These are phyloP conservation scores for Brachystomella parvula DNA, from an alignment of 1,140 invertebrate genomes.

Conservation along the genomic window DNA sequence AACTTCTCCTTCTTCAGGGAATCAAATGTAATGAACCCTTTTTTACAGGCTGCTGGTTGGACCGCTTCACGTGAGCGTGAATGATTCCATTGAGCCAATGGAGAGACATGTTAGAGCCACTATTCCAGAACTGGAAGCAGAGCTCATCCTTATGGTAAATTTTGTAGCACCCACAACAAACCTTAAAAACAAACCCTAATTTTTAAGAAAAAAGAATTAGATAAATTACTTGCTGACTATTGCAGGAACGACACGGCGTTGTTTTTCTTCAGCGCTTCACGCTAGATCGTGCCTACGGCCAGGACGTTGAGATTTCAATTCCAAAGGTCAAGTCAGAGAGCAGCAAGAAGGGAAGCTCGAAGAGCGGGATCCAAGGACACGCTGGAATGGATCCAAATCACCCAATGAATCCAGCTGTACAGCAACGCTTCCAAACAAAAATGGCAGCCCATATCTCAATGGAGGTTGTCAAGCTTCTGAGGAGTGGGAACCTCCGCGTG, in stretches of 20 bases:
- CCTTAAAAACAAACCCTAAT: background rate
- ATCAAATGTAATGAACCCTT: no score
- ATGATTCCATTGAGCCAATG: slow-evolving; percentile 35
- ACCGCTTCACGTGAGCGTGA: slow-evolving; percentile 31
- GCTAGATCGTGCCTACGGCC: slow-evolving; percentile 35
- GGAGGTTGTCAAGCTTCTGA: slow-evolving; percentile 38
- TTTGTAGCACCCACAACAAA: background rate
- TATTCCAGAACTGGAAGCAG: slow-evolving; percentile 37
- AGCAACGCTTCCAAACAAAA: slow-evolving; percentile 33
- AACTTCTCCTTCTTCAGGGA: background rate
- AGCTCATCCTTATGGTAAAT: slow-evolving; percentile 34
- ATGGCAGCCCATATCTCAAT: slow-evolving; percentile 38
- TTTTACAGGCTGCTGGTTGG: slow-evolving; percentile 33
- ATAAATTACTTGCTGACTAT: slow-evolving; percentile 10
- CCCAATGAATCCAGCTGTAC: slow-evolving; percentile 16
- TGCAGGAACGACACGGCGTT: slow-evolving; percentile 36
- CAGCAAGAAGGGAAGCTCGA: slow-evolving; percentile 23
- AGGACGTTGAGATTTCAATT: slow-evolving; percentile 37
- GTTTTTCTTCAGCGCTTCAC: slow-evolving; percentile 38
- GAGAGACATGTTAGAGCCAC: slow-evolving; percentile 33
- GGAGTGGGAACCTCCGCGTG: slow-evolving; percentile 35
- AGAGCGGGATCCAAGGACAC: background rate
- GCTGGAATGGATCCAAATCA: slow-evolving; percentile 25
- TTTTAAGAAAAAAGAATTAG: background rate
- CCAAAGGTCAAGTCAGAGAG: slow-evolving; percentile 30